Percentiles rank a stretch among this genome's conserved stretches.
These are phyloP conservation scores for Salvelinus sp. DNA, from an alignment of 2,113 vertebrate species.

Conservation along the genomic window DNA sequence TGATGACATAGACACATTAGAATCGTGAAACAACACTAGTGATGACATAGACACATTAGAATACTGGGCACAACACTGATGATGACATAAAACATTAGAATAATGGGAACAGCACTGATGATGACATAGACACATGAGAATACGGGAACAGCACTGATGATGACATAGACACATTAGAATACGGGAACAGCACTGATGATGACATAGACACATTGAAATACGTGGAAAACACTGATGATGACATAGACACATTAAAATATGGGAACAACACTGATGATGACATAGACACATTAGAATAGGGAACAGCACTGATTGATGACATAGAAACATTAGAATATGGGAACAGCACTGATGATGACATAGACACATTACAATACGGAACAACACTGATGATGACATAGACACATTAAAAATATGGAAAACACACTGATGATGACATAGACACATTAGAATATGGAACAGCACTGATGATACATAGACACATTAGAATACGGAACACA, in stretches of 20 bases:
- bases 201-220: not conserved
- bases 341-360: not conserved
- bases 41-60: not conserved
- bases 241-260: not conserved
- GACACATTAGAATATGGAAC: too few relatives aligned
- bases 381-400: too few relatives aligned
- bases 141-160: not conserved
- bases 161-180: not conserved
- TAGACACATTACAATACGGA: too few relatives aligned
- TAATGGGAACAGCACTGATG: not conserved
- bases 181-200: not conserved
- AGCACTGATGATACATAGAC: too few relatives aligned
- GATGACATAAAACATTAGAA: not conserved
- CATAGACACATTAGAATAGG: not conserved
- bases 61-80: not conserved
- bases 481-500: not conserved
- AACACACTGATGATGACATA: too few relatives aligned
- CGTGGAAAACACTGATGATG: not conserved
- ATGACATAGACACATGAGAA: not conserved
- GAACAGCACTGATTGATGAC: not conserved
- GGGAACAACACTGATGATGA: not conserved
- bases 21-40: too few relatives aligned
- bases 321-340: not conserved
- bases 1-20: too few relatives aligned
- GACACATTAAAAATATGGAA: too few relatives aligned